Evolutionary conservation across 2,113 vertebrate genomes (phyloP).

Genomic region (Mirounga angustirostris): DNA sequence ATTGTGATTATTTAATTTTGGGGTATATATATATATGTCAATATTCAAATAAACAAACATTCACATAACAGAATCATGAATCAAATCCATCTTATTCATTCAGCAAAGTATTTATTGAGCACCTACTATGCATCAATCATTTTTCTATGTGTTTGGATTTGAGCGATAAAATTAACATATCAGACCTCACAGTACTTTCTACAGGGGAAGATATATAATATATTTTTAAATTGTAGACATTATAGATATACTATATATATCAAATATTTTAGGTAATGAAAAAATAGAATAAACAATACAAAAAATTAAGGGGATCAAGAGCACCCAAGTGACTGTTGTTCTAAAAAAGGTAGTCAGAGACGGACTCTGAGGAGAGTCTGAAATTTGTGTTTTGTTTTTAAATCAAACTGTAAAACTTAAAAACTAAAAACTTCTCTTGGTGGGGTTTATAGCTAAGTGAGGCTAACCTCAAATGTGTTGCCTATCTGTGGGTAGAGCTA

Average conservation of each 20-base stretch:
- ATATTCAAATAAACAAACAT: neutral
- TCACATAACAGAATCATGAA: neutral
- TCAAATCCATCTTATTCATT: neutral
- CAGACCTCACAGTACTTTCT: neutral
- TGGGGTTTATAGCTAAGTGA: constrained; percentile 18
- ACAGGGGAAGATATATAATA: neutral
- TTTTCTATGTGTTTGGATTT: neutral
- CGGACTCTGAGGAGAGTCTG: neutral
- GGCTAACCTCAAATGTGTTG: neutral
- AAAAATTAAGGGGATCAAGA: neutral
- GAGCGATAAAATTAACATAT: neutral
- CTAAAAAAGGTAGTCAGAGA: neutral
- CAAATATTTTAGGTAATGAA: neutral
- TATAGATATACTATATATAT: neutral
- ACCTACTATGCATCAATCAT: neutral
- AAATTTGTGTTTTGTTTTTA: constrained; percentile 62
- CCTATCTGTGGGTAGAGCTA: neutral
- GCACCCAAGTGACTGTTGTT: neutral
- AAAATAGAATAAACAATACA: neutral
- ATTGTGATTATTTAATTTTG: neutral
- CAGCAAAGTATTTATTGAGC: neutral
- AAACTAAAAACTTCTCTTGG: neutral
- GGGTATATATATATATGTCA: neutral
- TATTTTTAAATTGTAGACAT: neutral
- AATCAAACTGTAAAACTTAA: constrained; percentile 42